A percentile compares a stretch with the other conserved stretches of the same genome.
Evolutionary conservation across 2,113 vertebrate genomes (phyloP).

Genomic region (Melanostigma gelatinosum): DNA sequence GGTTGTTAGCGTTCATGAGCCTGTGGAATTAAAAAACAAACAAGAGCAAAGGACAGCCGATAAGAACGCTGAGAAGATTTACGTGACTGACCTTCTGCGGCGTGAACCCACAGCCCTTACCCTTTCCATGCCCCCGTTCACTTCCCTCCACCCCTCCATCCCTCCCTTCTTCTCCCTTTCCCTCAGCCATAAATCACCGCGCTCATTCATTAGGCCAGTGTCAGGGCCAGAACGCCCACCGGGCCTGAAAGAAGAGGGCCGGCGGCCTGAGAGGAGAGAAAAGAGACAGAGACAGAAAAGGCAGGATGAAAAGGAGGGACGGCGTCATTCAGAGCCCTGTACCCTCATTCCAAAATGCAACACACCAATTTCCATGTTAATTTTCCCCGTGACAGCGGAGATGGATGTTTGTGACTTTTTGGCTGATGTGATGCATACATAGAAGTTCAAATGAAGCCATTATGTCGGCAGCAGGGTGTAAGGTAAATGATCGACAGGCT

Average conservation of each 20-base stretch:
- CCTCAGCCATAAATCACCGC: conserved; percentile 80
- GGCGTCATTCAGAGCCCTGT: conserved; percentile 39
- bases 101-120: conserved; percentile 44
- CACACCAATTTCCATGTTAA: conserved; percentile 84
- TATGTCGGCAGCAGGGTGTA: conserved; percentile 25
- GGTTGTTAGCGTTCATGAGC: not conserved
- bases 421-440: conserved; percentile 67
- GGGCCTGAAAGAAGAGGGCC: conserved; percentile 47
- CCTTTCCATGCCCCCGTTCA: conserved; percentile 38
- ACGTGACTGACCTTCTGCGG: conserved; percentile 65
- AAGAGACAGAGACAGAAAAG: conserved; percentile 33
- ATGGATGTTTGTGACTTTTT: conserved; percentile 79
- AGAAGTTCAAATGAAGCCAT: conserved; percentile 58
- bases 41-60: conserved; percentile 38
- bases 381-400: conserved; percentile 70
- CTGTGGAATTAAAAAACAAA: conserved; percentile 23
- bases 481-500: conserved; percentile 24
- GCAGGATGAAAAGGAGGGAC: conserved; percentile 38
- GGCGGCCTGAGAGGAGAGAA: conserved; percentile 37
- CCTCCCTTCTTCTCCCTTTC: conserved; percentile 34
- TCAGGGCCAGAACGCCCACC: conserved; percentile 71
- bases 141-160: conserved; percentile 19
- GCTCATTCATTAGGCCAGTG: conserved; percentile 80
- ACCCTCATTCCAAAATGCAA: conserved; percentile 64
- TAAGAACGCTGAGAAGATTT: conserved; percentile 60